Conservation (phyloP, 2,888 invertebrate species). For the Nasonovia ribisnigri region DNA sequence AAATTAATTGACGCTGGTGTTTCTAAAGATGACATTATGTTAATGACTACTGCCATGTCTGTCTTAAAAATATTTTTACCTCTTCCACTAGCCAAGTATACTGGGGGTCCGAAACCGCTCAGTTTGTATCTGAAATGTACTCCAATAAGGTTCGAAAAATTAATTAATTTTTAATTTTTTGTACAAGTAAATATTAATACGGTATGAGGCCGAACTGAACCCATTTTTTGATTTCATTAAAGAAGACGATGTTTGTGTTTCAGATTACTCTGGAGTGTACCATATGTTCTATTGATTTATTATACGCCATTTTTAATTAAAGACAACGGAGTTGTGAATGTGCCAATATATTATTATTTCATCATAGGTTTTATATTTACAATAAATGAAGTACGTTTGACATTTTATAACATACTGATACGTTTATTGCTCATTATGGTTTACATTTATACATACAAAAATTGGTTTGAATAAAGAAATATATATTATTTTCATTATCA, state of each 20-base stretch:
- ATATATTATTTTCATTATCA: background rate
- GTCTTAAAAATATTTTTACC: constrained; percentile 95
- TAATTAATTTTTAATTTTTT: no score
- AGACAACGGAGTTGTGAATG: constrained; percentile 72
- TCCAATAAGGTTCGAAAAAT: constrained; percentile 76
- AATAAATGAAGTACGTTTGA: constrained; percentile 83
- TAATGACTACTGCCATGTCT: constrained; percentile 91
- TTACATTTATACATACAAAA: background rate
- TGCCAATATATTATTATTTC: constrained; percentile 82
- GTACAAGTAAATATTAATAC: background rate
- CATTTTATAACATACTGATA: background rate
- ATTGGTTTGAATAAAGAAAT: background rate
- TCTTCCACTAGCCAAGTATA: constrained; percentile 84
- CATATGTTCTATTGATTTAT: constrained; percentile 87
- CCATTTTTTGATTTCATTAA: background rate
- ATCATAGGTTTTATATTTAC: constrained; percentile 83
- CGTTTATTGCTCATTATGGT: background rate
- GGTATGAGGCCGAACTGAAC: background rate
- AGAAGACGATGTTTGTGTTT: constrained; percentile 48
- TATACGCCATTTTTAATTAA: constrained; percentile 82
- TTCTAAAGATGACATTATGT: constrained; percentile 92
- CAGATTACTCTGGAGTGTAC: constrained; percentile 85
- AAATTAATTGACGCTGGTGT: constrained; percentile 97
- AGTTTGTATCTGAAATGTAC: constrained; percentile 89
- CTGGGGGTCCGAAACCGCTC: constrained; percentile 89